Evolutionary conservation across 1,140 invertebrate species (phyloP), one percentile per base, ranked within the genome.

Genomic region (Drosophila repletoides): DNA sequence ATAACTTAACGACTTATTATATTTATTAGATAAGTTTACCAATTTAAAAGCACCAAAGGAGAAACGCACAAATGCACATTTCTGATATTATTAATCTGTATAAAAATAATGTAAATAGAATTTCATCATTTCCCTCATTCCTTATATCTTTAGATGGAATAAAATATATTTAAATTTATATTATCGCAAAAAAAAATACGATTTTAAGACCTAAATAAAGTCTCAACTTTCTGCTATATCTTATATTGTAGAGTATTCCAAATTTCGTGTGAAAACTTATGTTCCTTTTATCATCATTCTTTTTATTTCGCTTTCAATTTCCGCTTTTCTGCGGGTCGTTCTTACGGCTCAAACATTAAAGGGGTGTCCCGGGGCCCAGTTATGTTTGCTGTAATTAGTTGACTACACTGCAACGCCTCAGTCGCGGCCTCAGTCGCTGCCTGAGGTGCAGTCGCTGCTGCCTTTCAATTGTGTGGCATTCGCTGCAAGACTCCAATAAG

Each of bases 241-340:
- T 14, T 17, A 3, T 36, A 36, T 36, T 15, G 4, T 6, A 40
- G 72, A 40, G 72, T 31, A 75, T 48, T 21, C 22, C 2, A n/a
- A 0, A 0, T 15, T 19, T 31, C 36, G n/a, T 5, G 1, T 1
- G 31, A 63, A 72, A 48, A 34, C 7, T 12, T 19, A 9, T 59
- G 40, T 46, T 26, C 38, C 53, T 36, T 45, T 34, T 49, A 3
- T 3, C 2, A 29, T 28, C 21, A 26, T 15, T 19, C 38, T 26
- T 12, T 43, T 58, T 55, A 38, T 79, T 66, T 81, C 68, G 67
- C 76, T 76, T 76, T 81, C 58, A 49, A 74, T 81, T 76, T 67
- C 61, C 58, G 49, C 53, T 46, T 72, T 72, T 76, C 61, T 81
- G 76, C 76, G 72, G 76, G 76, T 72, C 56, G 33, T 48, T 43